Evolutionary conservation across 2,888 invertebrate genomes (phyloP).

Genomic region (Mesochorus sp.): DNA sequence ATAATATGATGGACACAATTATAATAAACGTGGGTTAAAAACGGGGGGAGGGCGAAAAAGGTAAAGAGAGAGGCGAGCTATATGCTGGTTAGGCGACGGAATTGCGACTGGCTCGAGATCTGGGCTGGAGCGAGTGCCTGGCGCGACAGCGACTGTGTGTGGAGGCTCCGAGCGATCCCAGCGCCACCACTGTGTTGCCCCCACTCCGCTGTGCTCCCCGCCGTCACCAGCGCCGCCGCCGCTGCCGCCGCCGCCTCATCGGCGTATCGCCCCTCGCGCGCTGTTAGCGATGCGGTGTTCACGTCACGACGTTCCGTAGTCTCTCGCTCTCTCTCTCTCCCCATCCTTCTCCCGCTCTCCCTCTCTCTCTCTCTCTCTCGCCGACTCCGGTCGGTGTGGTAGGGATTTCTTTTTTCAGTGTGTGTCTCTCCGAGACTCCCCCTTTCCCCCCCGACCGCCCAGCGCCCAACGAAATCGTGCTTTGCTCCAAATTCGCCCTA

Average conservation of each 20-base stretch:
- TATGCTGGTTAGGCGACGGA: slow-evolving; percentile 81
- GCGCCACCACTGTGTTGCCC: slow-evolving; percentile 74
- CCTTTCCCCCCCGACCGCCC: slow-evolving; percentile 19
- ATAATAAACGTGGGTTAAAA: slow-evolving; percentile 69
- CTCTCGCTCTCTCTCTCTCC: slow-evolving; percentile 25
- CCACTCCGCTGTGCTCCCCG: too few species aligned
- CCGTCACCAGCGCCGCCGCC: slow-evolving; percentile 81
- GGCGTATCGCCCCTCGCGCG: slow-evolving; percentile 70
- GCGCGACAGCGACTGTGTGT: slow-evolving; percentile 86
- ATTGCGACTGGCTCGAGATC: slow-evolving; percentile 79
- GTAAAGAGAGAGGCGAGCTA: slow-evolving; percentile 76
- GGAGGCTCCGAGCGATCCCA: slow-evolving; percentile 81
- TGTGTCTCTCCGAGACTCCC: not conserved
- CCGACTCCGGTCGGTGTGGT: slow-evolving; percentile 20
- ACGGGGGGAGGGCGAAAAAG: slow-evolving; percentile 82
- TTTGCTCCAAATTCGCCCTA: slow-evolving; percentile 12
- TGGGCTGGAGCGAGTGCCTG: slow-evolving; percentile 84
- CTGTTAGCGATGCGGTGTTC: slow-evolving; percentile 58
- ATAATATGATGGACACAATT: slow-evolving; percentile 23
- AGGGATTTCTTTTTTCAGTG: slow-evolving; percentile 23
- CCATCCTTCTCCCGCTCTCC: slow-evolving; percentile 22
- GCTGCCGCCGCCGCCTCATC: slow-evolving; percentile 18
- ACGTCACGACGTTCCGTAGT: slow-evolving; percentile 29
- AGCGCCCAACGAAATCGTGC: slow-evolving; percentile 21
- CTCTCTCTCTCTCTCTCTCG: slow-evolving; percentile 30